These are phyloP conservation scores for Philhelius pedissequus DNA, from an alignment of 2,888 invertebrate genomes.

Conservation along the genomic window DNA sequence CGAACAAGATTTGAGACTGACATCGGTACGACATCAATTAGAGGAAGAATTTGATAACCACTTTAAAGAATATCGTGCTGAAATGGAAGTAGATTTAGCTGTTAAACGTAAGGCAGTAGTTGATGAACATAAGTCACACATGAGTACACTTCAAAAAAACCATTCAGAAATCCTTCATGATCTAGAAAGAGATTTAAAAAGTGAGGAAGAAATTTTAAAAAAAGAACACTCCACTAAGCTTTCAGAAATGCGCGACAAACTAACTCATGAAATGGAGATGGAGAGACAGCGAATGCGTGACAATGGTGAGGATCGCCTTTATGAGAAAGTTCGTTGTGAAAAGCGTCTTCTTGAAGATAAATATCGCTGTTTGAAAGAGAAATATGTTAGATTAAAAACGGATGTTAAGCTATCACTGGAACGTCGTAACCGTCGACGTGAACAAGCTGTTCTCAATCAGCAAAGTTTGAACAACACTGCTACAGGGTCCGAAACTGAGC, in stretches of 20 bases:
- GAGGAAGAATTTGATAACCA: constrained; percentile 79
- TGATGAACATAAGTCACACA: constrained; percentile 79
- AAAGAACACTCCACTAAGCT: constrained; percentile 85
- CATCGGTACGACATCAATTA: constrained; percentile 79
- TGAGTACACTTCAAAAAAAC: constrained; percentile 77
- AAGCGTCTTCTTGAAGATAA: constrained; percentile 87
- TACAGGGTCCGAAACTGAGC: constrained; percentile 89
- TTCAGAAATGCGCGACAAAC: constrained; percentile 82
- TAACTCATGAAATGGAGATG: constrained; percentile 81
- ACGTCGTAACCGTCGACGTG: constrained; percentile 84
- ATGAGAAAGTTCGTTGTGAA: constrained; percentile 85
- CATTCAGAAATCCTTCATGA: constrained; percentile 77
- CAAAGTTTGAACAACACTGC: constrained; percentile 80
- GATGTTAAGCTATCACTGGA: constrained; percentile 89
- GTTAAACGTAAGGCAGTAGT: constrained; percentile 80
- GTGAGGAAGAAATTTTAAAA: constrained; percentile 84
- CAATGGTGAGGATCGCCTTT: constrained; percentile 79
- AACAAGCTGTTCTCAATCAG: constrained; percentile 78
- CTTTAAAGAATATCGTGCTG: constrained; percentile 76
- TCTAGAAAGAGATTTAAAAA: constrained; percentile 77
- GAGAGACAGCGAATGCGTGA: constrained; percentile 78
- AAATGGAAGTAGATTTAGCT: constrained; percentile 79
- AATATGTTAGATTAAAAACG: constrained; percentile 88
- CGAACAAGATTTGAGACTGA: constrained; percentile 76
- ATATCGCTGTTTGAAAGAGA: constrained; percentile 89